These are phyloP conservation scores for Anolis sagrei DNA, from an alignment of 2,113 vertebrate genomes.

Conservation along the genomic window DNA sequence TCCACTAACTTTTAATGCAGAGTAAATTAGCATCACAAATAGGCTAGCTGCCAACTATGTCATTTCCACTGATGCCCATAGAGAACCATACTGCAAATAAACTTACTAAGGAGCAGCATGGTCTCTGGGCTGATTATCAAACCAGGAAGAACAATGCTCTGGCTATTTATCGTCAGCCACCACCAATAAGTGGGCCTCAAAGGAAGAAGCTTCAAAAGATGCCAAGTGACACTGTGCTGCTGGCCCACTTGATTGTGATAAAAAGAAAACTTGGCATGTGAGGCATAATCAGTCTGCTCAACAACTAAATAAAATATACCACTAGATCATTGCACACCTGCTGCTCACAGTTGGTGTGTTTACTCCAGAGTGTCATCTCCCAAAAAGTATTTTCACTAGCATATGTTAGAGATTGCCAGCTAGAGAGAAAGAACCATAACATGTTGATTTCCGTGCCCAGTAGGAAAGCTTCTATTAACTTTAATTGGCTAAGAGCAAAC, in stretches of 20 bases:
- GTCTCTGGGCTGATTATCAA: neutral
- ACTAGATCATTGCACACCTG: constrained; percentile 21
- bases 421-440: constrained; percentile 8
- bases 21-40: neutral
- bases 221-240: neutral
- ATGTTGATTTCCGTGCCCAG: neutral
- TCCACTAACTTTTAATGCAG: neutral
- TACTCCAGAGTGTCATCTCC: neutral
- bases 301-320: constrained; percentile 21
- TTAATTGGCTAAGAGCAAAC: constrained; percentile 30
- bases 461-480: constrained; percentile 1
- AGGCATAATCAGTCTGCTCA: constrained; percentile 17
- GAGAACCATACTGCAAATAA: neutral
- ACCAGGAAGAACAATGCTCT: neutral
- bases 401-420: neutral
- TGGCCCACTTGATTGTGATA: neutral
- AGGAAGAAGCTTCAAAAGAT: neutral
- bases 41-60: neutral
- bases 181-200: neutral
- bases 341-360: constrained; percentile 3
- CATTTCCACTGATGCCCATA: neutral
- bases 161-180: neutral
- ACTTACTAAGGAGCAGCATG: neutral
- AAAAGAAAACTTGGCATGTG: neutral
- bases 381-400: constrained; percentile 1